Conservation (phyloP, 2,888 invertebrate species). For the Leptopilina syphax region DNA sequence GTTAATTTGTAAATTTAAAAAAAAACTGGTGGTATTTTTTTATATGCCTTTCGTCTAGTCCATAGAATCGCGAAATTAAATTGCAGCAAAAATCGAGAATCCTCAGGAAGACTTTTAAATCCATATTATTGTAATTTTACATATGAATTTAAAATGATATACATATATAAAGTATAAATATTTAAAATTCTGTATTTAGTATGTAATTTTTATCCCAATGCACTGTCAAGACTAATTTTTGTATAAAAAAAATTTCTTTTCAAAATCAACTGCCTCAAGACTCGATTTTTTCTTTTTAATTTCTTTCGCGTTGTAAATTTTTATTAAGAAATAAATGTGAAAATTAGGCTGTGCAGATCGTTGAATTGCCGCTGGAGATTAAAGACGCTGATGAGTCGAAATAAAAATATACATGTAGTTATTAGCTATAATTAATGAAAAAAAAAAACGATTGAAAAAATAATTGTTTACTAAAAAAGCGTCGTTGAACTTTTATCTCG, state of each 20-base stretch:
- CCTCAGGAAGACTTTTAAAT: slow-evolving; percentile 18
- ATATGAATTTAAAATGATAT: neutral
- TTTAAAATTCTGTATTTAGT: neutral
- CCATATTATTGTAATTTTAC: neutral
- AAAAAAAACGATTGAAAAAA: neutral
- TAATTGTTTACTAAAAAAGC: slow-evolving; percentile 1
- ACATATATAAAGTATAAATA: neutral
- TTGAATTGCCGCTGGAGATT: slow-evolving; percentile 31
- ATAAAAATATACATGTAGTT: slow-evolving; percentile 2
- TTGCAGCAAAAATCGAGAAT: slow-evolving; percentile 10
- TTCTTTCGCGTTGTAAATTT: slow-evolving; percentile 25
- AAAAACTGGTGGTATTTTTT: slow-evolving; percentile 24
- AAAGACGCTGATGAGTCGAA: neutral
- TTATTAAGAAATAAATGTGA: slow-evolving; percentile 18
- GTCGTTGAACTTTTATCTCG: slow-evolving; percentile 34
- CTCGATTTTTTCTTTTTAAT: slow-evolving; percentile 29
- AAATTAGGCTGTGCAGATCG: slow-evolving; percentile 34
- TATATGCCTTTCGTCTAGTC: slow-evolving; percentile 50
- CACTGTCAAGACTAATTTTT: neutral
- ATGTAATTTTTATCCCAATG: neutral
- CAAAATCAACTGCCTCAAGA: neutral
- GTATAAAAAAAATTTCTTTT: too few species aligned
- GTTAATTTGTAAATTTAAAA: slow-evolving; percentile 27
- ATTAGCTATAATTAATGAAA: neutral
- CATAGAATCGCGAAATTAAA: slow-evolving; percentile 55